These are phyloP conservation scores for Lepilemur ruficaudatus DNA, from an alignment of 2,797 vertebrate species.

Conservation along the genomic window DNA sequence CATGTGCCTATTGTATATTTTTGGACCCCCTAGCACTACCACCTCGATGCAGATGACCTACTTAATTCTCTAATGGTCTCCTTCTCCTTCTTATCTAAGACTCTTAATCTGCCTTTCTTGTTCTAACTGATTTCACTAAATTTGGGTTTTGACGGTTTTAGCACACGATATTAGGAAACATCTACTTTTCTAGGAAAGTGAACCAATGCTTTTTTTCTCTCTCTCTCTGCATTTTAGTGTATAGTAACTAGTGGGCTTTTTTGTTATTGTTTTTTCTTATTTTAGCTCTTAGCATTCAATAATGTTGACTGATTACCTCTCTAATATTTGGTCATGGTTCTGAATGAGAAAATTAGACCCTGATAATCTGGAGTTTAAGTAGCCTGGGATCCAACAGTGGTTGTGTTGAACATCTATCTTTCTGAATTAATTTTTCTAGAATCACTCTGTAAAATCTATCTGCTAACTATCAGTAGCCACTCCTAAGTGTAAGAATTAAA, in stretches of 20 bases:
- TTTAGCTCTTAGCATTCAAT: not conserved
- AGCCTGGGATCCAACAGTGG: not conserved
- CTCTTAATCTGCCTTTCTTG: not conserved
- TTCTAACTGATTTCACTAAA: not conserved
- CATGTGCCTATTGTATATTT: not conserved
- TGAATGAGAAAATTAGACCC: constrained; percentile 30
- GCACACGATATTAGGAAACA: not conserved
- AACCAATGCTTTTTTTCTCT: not conserved
- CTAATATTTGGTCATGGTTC: constrained; percentile 31
- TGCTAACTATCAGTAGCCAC: not conserved
- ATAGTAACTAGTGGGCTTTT: not conserved
- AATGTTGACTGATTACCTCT: not conserved
- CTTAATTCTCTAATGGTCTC: not conserved
- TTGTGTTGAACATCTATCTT: not conserved
- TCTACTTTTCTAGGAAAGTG: not conserved
- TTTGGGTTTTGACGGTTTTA: not conserved
- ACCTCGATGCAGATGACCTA: not conserved
- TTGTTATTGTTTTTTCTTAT: not conserved
- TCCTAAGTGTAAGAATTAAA: not conserved
- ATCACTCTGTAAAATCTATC: not conserved
- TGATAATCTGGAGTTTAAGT: not conserved
- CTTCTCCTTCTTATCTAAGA: not conserved
- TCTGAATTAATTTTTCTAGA: constrained; percentile 19
- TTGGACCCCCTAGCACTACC: not conserved
- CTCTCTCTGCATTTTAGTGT: not conserved